Base-by-base conservation (phyloP, 2,888 invertebrate species). In the Luperina testacea region DNA sequence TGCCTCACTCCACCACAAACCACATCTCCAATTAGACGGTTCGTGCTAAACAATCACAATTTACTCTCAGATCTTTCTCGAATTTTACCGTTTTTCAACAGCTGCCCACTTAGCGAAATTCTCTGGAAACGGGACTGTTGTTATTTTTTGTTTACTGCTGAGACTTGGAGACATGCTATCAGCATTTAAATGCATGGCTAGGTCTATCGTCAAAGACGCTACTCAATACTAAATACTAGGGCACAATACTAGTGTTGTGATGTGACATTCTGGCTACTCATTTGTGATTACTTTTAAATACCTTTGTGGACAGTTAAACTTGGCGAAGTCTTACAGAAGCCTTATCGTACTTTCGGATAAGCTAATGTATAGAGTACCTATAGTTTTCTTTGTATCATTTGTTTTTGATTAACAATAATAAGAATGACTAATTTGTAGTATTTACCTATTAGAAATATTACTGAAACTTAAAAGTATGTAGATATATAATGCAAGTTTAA, bases 21-120 rank as follows among this genome's bases (percentile, higher is more conserved):
- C 83, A 48, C 76, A 70, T 83, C 64, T 77, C 75, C 68, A 85
- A 83, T 85, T 85, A 86, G 78, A 77, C 38, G 61, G 15, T 65
- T 81, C 77, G 61, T 75, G 86, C 81, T 81, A 81, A 86, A 81
- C 63, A 77, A 81, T 74, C 77, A 77, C 63, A 83, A 72, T 80
- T 83, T 73, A 71, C 42, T 82, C 64, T n/a, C 42, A 75, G 72
- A 63, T 75, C 57, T 72, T 80, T 72, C 42, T 80, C 15, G 45
- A 45, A 79, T 72, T 45, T 61, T 79, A 59, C 82, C 85, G 85
- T 85, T 85, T 68, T 79, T 24, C 20, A 64, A 75, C 75, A 76
- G 38, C 72, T 72, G 69, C 48, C 20, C 70, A n/a, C n/a, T 69
- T 64, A 57, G 61, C 15, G 15, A 48, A 59, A 53, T 57, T 75